These are phyloP conservation scores for western clawed frog (Xenopus tropicalis) DNA, from an alignment of 2,113 vertebrate genomes.

Conservation along the genomic window DNA sequence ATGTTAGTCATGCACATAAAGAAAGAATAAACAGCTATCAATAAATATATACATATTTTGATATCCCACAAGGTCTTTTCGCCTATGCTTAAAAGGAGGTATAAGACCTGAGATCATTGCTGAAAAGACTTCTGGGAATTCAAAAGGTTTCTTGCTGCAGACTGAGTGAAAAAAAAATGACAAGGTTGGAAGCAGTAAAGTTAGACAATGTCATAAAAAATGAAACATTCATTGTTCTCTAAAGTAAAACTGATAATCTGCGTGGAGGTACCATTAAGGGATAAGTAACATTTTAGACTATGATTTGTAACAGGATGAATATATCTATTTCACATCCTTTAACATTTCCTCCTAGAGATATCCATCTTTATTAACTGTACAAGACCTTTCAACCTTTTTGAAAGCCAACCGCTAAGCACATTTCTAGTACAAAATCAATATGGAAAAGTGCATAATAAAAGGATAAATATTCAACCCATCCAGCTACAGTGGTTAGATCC, in stretches of 20 bases:
- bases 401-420: constrained; percentile 50
- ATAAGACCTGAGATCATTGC: constrained; percentile 17
- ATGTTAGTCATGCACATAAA: background rate
- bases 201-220: constrained; percentile 77
- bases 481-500: background rate
- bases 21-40: no score
- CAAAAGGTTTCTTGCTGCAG: constrained; percentile 11
- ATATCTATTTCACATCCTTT: constrained; percentile 67
- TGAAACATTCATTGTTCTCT: constrained; percentile 78
- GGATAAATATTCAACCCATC: background rate
- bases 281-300: constrained; percentile 76
- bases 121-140: constrained; percentile 27
- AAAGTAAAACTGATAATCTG: constrained; percentile 83
- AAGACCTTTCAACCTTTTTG: constrained; percentile 64
- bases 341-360: constrained; percentile 62
- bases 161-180: constrained; percentile 15
- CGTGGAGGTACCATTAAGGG: constrained; percentile 78
- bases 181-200: constrained; percentile 29
- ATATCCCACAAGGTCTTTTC: constrained; percentile 38
- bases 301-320: constrained; percentile 77
- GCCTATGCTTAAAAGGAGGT: constrained; percentile 23
- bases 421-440: constrained; percentile 21
- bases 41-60: background rate
- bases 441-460: constrained; percentile 3
- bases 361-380: constrained; percentile 72